Base-by-base conservation (phyloP, 2,797 vertebrate species). In the Smutsia gigantea region DNA sequence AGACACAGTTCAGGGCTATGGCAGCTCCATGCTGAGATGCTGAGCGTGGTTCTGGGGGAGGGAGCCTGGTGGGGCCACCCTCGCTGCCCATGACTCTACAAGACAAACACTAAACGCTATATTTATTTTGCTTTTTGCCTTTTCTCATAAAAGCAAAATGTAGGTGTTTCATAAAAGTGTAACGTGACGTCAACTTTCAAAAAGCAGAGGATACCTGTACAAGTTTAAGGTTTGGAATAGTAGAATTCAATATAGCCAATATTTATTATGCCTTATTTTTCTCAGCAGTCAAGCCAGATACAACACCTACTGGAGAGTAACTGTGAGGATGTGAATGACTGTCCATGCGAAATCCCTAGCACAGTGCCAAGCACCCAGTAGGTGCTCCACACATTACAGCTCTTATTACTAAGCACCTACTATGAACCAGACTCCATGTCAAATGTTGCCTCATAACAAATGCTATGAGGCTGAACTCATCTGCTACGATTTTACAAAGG, bases 201-300 rank as follows among this genome's bases (percentile, higher is more conserved):
- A 77, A 77, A 19, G 31, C 19, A 53, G 74, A 49, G 49, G 74
- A 53, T 13, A 14, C 19, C 19, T 51, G 19, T 21, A 21, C 31
- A 53, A 42, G 25, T 46, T 66, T 75, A 51, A n/a, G 77, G 49
- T 75, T 63, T 93, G n/a, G 57, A 68, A 74, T 0, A 75, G 25
- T 34, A 81, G 34, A 71, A 39, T 55, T 84, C 39, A 46, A 74
- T 81, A 42, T 1, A 42, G 31, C n/a, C 46, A 63, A 9, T 39
- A 88, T 90, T 57, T 87, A 82, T 37, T 37, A 87, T 39, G 72
- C 55, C n/a, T 93, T 55, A 42, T 63, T 85, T 83, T 69, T 63
- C 87, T 79, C 37, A 68, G 19, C 19, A 68, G n/a, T 93, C 27
- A 88, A 83, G 49, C 42, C 78, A 87, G 66, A 57, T 23, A 55